Conservation (phyloP, 2,888 invertebrate genomes). For the Hypsopygia costalis region DNA sequence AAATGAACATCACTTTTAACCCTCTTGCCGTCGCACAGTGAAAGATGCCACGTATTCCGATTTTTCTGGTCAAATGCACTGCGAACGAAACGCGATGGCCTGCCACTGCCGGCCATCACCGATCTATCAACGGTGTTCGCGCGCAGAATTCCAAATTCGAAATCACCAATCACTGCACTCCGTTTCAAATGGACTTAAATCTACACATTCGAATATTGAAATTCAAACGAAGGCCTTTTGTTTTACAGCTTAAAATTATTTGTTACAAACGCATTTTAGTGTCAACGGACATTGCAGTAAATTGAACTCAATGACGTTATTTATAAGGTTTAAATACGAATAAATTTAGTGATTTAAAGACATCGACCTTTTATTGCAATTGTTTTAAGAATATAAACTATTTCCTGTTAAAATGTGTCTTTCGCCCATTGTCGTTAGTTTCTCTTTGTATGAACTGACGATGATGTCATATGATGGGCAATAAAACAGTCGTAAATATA, state of each 20-base stretch:
- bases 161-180: conserved; percentile 61
- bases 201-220: conserved; percentile 50
- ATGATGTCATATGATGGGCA: conserved; percentile 57
- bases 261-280: conserved; percentile 19
- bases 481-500: conserved; percentile 44
- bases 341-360: conserved; percentile 20
- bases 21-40: conserved; percentile 27
- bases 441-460: conserved; percentile 46
- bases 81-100: conserved; percentile 42
- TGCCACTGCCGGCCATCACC: conserved; percentile 50
- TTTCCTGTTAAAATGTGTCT: conserved; percentile 66
- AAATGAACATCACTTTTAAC: conserved; percentile 17
- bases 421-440: conserved; percentile 60
- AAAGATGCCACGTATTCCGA: conserved; percentile 52
- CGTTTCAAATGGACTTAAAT: conserved; percentile 58
- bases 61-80: conserved; percentile 75
- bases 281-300: conserved; percentile 14
- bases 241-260: conserved; percentile 53
- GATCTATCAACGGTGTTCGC: conserved; percentile 70
- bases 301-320: conserved; percentile 19
- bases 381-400: conserved; percentile 71
- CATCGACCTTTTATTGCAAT: conserved; percentile 56
- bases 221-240: conserved; percentile 55
- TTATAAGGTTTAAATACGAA: conserved; percentile 25
- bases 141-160: conserved; percentile 69